Percentiles rank a stretch among this genome's conserved stretches.
Evolutionary conservation across 2,888 invertebrate genomes (phyloP).

Genomic region (Cheilosia vernalis): DNA sequence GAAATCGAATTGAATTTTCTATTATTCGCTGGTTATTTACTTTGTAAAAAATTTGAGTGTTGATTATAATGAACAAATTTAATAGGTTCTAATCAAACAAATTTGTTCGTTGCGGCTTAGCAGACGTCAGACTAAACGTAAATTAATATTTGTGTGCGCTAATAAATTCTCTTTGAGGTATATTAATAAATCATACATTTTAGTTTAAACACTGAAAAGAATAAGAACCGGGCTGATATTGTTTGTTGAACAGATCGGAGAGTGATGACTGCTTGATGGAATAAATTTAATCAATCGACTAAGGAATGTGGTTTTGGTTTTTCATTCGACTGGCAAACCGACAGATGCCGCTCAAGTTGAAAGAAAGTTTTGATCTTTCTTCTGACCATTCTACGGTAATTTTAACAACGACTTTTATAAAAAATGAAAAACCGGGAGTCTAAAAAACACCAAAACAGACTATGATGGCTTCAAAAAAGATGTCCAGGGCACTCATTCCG

Average conservation of each 20-base stretch:
- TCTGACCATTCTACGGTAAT: no score
- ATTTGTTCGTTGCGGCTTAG: background rate
- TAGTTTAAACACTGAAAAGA: slow-evolving; percentile 14
- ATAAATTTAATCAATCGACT: slow-evolving; percentile 11
- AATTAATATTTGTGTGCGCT: background rate
- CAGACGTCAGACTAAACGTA: slow-evolving; percentile 12
- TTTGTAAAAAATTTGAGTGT: slow-evolving; percentile 9
- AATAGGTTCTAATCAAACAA: slow-evolving; percentile 18
- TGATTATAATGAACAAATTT: slow-evolving; percentile 7
- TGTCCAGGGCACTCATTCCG: no score
- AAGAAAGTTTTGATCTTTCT: no score
- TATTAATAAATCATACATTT: slow-evolving; percentile 29
- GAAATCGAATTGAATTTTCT: background rate
- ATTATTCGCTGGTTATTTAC: slow-evolving; percentile 7
- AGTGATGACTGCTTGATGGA: slow-evolving; percentile 23
- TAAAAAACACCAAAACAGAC: no score
- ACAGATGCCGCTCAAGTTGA: no score
- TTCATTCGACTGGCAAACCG: no score
- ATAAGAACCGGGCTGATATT: slow-evolving; percentile 9
- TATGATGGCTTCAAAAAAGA: no score
- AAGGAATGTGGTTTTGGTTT: background rate
- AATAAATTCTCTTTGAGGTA: slow-evolving; percentile 13
- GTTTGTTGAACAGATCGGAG: slow-evolving; percentile 21
- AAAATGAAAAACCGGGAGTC: no score
- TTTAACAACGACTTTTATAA: no score